phyloP scores from a whole-genome alignment of 2,797 vertebrate species.

The Lagocephalus sceleratus region DNA sequence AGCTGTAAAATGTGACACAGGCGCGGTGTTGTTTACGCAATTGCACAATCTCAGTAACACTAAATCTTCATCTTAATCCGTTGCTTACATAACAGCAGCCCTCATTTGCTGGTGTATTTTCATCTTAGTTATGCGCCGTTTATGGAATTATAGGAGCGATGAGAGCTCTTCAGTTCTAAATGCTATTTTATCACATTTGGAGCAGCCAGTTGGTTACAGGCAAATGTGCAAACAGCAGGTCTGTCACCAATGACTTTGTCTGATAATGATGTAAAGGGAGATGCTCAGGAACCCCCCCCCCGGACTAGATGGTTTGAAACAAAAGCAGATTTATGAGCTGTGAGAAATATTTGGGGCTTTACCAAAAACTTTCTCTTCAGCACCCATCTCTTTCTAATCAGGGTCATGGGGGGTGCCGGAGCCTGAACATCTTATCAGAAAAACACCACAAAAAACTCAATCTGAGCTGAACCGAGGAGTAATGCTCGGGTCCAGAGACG shows the following conservation, averaged over 20 bases:
- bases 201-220: slow-evolving; percentile 21
- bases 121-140: slow-evolving; percentile 43
- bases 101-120: slow-evolving; percentile 43
- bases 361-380: too few relatives aligned
- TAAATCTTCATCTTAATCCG: slow-evolving; percentile 62
- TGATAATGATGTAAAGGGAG: slow-evolving; percentile 2
- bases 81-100: slow-evolving; percentile 55
- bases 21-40: slow-evolving; percentile 61
- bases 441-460: too few relatives aligned
- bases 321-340: too few relatives aligned
- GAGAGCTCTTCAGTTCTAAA: slow-evolving; percentile 44
- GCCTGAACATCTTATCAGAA: too few relatives aligned
- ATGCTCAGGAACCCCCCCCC: slow-evolving; percentile 10
- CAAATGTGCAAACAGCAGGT: slow-evolving; percentile 11
- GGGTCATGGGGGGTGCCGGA: too few relatives aligned
- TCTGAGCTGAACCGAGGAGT: too few relatives aligned
- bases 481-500: too few relatives aligned
- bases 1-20: slow-evolving; percentile 48
- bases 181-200: slow-evolving; percentile 41
- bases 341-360: too few relatives aligned
- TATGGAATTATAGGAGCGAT: slow-evolving; percentile 59
- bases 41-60: slow-evolving; percentile 55
- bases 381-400: too few relatives aligned
- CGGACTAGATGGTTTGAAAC: slow-evolving; percentile 7
- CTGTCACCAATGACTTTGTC: slow-evolving; percentile 5